Conservation (phyloP, 2,888 invertebrate genomes). For the Athripsodes cinereus region DNA sequence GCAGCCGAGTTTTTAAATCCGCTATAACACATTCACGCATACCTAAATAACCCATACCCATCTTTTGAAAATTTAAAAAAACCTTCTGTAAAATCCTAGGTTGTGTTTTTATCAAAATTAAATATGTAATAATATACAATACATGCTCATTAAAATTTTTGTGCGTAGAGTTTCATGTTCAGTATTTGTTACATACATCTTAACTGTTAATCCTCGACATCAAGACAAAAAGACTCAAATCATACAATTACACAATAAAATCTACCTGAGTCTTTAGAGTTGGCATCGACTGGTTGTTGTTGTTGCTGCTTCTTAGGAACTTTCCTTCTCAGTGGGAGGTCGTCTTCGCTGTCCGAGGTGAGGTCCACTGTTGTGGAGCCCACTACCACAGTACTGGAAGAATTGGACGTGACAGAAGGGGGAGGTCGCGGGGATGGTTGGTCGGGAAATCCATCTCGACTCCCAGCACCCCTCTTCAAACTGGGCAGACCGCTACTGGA, state of each 20-base stretch:
- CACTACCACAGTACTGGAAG: slow-evolving; percentile 36
- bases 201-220: no score
- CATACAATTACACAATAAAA: not conserved
- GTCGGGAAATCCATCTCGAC: slow-evolving; percentile 40
- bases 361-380: slow-evolving; percentile 47
- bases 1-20: no score
- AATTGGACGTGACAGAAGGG: slow-evolving; percentile 30
- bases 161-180: no score
- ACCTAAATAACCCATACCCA: no score
- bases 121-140: no score
- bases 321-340: slow-evolving; percentile 57
- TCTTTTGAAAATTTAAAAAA: no score
- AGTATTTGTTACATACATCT: no score
- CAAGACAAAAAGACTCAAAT: not conserved
- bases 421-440: slow-evolving; percentile 29
- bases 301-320: not conserved
- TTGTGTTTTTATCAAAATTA: no score
- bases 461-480: slow-evolving; percentile 41
- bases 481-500: slow-evolving; percentile 30
- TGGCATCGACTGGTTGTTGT: not conserved
- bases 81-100: no score
- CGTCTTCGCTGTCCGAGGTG: slow-evolving; percentile 66
- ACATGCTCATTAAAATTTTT: no score
- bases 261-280: not conserved
- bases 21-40: no score